phyloP scores from a whole-genome alignment of 2,113 vertebrate genomes.

The Peucedramus taeniatus region DNA sequence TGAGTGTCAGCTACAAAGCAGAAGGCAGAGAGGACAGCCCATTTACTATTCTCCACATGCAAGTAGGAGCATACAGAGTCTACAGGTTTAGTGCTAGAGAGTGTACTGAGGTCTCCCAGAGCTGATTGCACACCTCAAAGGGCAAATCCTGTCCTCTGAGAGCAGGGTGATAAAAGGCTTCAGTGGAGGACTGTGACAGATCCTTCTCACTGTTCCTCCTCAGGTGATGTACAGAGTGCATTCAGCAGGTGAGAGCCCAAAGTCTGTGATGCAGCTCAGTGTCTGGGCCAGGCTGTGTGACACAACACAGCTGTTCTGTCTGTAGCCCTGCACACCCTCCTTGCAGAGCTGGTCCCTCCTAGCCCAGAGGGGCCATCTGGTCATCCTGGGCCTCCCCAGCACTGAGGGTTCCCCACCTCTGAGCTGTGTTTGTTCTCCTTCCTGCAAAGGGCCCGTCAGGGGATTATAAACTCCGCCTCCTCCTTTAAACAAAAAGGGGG shows the following conservation, averaged over 20 bases:
- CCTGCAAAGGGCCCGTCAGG: background rate
- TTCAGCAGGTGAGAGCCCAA: background rate
- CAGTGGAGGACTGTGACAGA: background rate
- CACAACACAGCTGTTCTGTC: accelerated
- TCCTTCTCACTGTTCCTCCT: background rate
- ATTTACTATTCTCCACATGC: accelerated
- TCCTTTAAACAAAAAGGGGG: background rate
- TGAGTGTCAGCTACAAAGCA: background rate
- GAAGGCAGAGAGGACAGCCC: background rate
- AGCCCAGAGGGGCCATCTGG: background rate
- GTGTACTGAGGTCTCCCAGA: background rate
- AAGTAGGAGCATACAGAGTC: background rate
- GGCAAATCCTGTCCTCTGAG: background rate
- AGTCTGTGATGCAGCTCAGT: accelerated
- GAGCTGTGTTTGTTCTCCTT: background rate
- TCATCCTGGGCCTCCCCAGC: background rate
- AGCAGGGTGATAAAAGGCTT: background rate
- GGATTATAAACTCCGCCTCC: background rate
- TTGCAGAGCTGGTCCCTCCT: background rate
- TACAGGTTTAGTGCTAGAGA: background rate
- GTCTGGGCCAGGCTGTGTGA: background rate
- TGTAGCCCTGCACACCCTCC: accelerated
- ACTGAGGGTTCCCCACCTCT: background rate
- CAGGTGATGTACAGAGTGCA: accelerated
- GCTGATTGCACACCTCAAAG: background rate